Base-by-base conservation (phyloP, 2,113 vertebrate species). In the Pelecanoides urinatrix region DNA sequence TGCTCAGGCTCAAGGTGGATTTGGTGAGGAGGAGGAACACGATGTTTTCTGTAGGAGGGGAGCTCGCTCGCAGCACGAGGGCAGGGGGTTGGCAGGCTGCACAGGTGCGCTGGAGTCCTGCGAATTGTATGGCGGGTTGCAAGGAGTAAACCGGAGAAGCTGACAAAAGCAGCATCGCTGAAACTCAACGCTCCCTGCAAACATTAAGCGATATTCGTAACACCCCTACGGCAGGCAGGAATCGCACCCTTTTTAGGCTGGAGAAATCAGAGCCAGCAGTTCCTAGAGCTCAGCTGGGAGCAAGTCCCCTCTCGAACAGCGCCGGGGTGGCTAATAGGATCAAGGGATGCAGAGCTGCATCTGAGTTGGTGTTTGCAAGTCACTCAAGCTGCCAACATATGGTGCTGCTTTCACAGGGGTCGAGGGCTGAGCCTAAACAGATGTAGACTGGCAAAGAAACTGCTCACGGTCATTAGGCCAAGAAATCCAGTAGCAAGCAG, bases 401-500 rank as follows among this genome's bases (percentile, higher is more conserved):
- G 56, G 91, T 81, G 88, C 56, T 91, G 83, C 76, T 78, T 76
- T 74, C 75, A 45, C 42, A 80, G 76, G 77, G 44, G 55, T 42
- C 75, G 27, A 38, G 63, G 76, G 79, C 91, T 94, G 88, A 96
- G 92, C 88, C 76, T 40, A 2, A 63, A 34, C 75, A 95, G 88
- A 95, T 47, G 74, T 23, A 66, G 9, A 8, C 1, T 93, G 91
- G 94, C 86, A 95, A 82, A 56, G 68, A 71, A 92, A 78, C 25
- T 42, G 53, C 61, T 75, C 30, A 0, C 4, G n/a, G 88, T n/a
- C 88, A 53, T 75, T 16, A 78, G 73, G 88, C 88, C 91, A 92
- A 92, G 76, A 78, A 92, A 95, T 27, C 80, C 91, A 97, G 91
- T 20, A 84, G 94, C 83, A 26, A 66, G 83, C 58, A 78, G 66